Evolutionary conservation across 1,140 invertebrate genomes (phyloP).

Genomic region (Drosophila chauvacae): DNA sequence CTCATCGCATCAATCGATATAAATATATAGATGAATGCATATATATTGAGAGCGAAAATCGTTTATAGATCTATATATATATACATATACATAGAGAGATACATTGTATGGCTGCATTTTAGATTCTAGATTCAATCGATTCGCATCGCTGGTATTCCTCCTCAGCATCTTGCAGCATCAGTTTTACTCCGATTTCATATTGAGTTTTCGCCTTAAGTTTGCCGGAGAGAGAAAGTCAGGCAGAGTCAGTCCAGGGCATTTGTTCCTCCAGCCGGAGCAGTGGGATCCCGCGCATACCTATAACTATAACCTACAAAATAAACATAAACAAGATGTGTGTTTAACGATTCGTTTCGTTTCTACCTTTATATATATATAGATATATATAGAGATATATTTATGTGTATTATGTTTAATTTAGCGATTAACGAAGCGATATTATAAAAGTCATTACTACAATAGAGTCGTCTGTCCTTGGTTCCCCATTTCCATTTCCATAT

Average conservation of each 20-base stretch:
- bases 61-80: constrained; percentile 40
- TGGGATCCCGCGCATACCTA: constrained; percentile 34
- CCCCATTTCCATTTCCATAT: constrained; percentile 9
- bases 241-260: constrained; percentile 18
- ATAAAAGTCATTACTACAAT: constrained; percentile 51
- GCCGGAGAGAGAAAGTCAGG: constrained; percentile 1
- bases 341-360: constrained; percentile 17
- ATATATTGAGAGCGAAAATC: constrained; percentile 31
- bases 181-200: constrained; percentile 34
- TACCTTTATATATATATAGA: constrained; percentile 4
- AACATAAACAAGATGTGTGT: constrained; percentile 9
- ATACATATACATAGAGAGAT: constrained; percentile 26
- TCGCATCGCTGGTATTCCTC: constrained; percentile 9
- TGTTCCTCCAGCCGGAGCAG: constrained; percentile 21
- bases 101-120: constrained; percentile 54
- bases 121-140: constrained; percentile 26
- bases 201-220: constrained; percentile 10
- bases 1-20: constrained; percentile 14
- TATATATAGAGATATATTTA: constrained; percentile 23
- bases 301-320: constrained; percentile 10
- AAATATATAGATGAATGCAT: constrained; percentile 22
- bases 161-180: background rate
- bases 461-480: constrained; percentile 17
- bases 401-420: constrained; percentile 48
- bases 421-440: constrained; percentile 48